Base-by-base conservation (phyloP, 53 echinoderm and acorn worm species). In the Holothuria leucospilota region DNA sequence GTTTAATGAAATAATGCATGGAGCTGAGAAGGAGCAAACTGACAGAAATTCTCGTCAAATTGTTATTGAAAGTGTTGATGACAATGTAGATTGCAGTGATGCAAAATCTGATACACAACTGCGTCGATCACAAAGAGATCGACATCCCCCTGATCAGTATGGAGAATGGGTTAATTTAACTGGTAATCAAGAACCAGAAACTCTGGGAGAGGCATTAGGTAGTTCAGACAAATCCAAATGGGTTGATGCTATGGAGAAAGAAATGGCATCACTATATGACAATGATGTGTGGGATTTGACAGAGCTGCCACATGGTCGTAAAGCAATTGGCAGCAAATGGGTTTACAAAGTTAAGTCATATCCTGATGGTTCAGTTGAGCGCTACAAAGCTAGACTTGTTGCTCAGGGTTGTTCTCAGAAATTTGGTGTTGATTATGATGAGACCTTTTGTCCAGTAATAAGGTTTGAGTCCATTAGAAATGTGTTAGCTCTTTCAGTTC, bases 311-410 rank as follows among this genome's bases (percentile, higher is more conserved):
- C 16, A 26, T 4, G 70, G 70, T 26, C 18, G 70, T 6, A 70
- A 70, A 29, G 29, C 38, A 11, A 30, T 70, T 26, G 74, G 74
- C 46, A 74, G 74, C 74, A 74, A 74, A 24, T 74, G 74, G 74
- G 74, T 74, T 18, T 74, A 30, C 39, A 74, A 74, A 39, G 74
- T 74, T 40, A 74, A n/a, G 41, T 13, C 3, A 20, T 38, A 18
- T 74, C 39, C 74, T 75, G 75, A 75, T 75, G 75, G 75, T 8
- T 42, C 46, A 42, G 21, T 75, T 24, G 42, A 75, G 13, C 75
- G 46, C 42, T 74, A 74, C 75, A 75, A 75, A 51, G 75, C 75
- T 49, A 40, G 75, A n/a, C 51, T 75, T 18, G 75, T 75, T 21
- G 75, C 75, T 21, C 75, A 75, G 42, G 75, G 42, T 75, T n/a